phyloP scores from a whole-genome alignment of 2,113 vertebrate genomes.

The Petrocephalus microphthalmus region DNA sequence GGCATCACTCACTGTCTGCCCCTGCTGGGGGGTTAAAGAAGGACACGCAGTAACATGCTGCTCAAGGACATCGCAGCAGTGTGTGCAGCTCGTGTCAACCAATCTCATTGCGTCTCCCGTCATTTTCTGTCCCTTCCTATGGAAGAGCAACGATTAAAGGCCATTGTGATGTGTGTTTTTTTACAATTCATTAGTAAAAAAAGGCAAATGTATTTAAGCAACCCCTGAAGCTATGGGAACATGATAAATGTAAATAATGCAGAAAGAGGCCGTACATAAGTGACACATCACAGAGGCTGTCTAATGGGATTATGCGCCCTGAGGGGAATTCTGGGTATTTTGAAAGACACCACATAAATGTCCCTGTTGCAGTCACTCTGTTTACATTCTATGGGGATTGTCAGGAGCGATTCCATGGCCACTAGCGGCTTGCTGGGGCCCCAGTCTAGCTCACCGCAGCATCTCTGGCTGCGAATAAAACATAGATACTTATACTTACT shows the following conservation, averaged over 20 bases:
- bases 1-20: background rate
- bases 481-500: too few species aligned
- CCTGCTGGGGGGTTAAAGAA: background rate
- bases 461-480: background rate
- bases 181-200: background rate
- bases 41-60: background rate
- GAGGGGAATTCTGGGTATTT: background rate
- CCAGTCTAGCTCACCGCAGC: background rate
- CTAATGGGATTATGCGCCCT: background rate
- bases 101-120: background rate
- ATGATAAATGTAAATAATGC: background rate
- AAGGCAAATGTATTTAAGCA: background rate
- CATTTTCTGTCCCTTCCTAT: background rate
- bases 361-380: background rate
- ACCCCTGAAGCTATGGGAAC: background rate
- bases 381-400: background rate
- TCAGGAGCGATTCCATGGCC: background rate
- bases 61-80: background rate
- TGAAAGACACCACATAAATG: background rate
- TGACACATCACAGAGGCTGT: slow-evolving; percentile 2
- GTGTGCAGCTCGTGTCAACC: background rate
- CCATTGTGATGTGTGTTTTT: background rate
- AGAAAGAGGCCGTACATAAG: background rate
- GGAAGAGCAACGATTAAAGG: background rate
- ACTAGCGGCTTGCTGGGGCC: background rate